These are phyloP conservation scores for Rugalucina vietnamica DNA, from an alignment of 2,888 invertebrate species.

Conservation along the genomic window DNA sequence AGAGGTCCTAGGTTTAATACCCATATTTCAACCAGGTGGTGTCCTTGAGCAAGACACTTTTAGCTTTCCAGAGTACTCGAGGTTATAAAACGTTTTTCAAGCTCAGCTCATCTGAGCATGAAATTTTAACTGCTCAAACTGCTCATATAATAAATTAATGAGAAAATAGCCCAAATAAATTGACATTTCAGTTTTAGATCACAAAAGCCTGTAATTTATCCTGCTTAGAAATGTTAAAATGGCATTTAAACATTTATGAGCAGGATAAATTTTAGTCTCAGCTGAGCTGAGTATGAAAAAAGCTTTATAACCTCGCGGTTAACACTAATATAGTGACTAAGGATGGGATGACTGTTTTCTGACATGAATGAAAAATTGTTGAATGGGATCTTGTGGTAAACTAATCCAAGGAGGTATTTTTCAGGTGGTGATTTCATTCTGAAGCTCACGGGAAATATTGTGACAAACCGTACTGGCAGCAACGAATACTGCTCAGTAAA, in stretches of 20 bases:
- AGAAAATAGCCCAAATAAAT: no score
- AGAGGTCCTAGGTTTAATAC: no score
- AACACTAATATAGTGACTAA: not conserved
- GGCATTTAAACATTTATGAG: not conserved
- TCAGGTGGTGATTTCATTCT: constrained; percentile 10
- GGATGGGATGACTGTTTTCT: not conserved
- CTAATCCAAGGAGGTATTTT: not conserved
- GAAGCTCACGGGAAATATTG: not conserved
- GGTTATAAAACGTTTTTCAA: no score
- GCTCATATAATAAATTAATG: no score
- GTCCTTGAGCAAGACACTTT: no score
- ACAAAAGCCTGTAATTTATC: no score
- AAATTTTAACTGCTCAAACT: no score
- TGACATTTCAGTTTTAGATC: no score
- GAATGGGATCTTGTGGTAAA: not conserved
- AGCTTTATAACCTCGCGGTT: not conserved
- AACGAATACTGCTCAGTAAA: not conserved
- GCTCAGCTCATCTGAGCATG: no score
- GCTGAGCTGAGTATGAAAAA: not conserved
- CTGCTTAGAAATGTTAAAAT: no score
- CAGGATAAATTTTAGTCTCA: not conserved
- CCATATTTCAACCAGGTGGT: no score
- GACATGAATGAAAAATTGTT: not conserved
- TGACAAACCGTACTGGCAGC: constrained; percentile 11
- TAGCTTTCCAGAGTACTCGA: no score